Evolutionary conservation across 1,140 invertebrate genomes (phyloP).

Genomic region (Saccostrea echinata): DNA sequence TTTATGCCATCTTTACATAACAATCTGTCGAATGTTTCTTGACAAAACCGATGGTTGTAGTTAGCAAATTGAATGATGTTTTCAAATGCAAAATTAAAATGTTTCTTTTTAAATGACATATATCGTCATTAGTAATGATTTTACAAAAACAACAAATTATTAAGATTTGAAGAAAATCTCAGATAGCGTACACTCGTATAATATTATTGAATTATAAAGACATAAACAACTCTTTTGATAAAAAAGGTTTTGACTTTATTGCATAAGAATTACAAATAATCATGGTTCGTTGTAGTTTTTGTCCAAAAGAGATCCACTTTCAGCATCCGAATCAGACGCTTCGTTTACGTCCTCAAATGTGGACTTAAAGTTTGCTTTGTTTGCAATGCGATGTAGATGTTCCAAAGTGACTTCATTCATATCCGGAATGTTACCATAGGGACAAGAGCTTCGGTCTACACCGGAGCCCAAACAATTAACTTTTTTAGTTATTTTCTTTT

Average conservation of each 20-base stretch:
- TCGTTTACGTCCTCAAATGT: slow-evolving; percentile 41
- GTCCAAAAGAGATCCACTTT: slow-evolving; percentile 4
- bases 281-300: slow-evolving; percentile 34
- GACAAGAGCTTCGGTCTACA: slow-evolving; percentile 16
- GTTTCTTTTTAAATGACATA: too few relatives aligned
- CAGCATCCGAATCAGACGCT: slow-evolving; percentile 9
- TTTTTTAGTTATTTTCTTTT: slow-evolving; percentile 23
- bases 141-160: too few relatives aligned
- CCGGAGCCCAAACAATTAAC: slow-evolving; percentile 1
- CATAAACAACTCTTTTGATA: not conserved
- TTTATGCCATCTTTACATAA: too few relatives aligned
- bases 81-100: too few relatives aligned
- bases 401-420: slow-evolving; percentile 18
- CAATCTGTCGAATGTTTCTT: too few relatives aligned
- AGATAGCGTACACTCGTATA: too few relatives aligned
- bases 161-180: too few relatives aligned
- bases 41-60: too few relatives aligned
- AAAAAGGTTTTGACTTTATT: not conserved
- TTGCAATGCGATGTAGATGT: slow-evolving; percentile 14
- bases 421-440: slow-evolving; percentile 18
- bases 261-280: not conserved
- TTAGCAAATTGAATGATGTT: too few relatives aligned
- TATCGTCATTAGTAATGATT: too few relatives aligned
- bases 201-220: too few relatives aligned
- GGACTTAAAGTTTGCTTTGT: slow-evolving; percentile 22